Evolutionary conservation across 2,888 invertebrate species (phyloP).

Genomic region (Drosophila cognata): DNA sequence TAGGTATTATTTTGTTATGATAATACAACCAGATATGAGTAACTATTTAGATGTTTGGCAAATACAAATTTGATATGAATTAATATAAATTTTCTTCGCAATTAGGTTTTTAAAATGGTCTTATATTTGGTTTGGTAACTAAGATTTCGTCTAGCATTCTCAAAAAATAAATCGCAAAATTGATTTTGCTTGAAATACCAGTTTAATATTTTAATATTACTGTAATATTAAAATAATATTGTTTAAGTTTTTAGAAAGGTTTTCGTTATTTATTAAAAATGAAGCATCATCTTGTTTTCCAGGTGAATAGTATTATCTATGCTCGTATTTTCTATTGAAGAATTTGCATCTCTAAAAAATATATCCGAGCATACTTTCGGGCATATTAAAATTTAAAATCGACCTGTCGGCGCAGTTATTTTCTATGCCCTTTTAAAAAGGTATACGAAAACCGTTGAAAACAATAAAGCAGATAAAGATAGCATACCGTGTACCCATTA

Average conservation of each 20-base stretch:
- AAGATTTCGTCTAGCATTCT: neutral
- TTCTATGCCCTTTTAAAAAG: neutral
- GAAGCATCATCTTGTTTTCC: neutral
- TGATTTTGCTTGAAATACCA: too few relatives aligned
- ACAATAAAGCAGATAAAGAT: neutral
- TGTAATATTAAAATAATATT: neutral
- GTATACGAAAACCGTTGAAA: neutral
- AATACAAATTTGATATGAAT: neutral
- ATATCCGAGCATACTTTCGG: slow-evolving; percentile 46
- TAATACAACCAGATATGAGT: neutral
- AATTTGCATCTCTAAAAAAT: neutral
- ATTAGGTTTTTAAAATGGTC: neutral
- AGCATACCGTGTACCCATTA: neutral
- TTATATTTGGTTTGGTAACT: neutral
- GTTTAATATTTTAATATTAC: neutral
- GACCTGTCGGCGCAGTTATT: neutral
- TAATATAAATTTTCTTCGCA: neutral
- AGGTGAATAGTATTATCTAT: neutral
- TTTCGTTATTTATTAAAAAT: neutral
- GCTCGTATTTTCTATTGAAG: neutral
- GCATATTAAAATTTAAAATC: slow-evolving; percentile 22
- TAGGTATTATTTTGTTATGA: neutral
- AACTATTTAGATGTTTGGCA: neutral
- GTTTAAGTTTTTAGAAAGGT: neutral
- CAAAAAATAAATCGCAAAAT: too few relatives aligned